Conservation (phyloP, 2,113 vertebrate genomes). For the Physeter macrocephalus region DNA sequence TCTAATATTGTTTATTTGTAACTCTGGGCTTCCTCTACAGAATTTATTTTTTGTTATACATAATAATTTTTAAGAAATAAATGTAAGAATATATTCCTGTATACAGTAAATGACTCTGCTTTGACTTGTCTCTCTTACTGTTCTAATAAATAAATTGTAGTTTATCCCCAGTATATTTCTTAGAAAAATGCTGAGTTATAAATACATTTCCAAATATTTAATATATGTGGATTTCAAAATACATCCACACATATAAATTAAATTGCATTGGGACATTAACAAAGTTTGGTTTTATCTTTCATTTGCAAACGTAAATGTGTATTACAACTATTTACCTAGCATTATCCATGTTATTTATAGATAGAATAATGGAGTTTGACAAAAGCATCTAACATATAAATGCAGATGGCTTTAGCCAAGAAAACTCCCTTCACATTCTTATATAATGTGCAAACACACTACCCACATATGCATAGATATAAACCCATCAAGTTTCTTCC, state of each 20-base stretch:
- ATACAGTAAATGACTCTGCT: neutral
- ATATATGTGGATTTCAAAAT: neutral
- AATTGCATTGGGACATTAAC: neutral
- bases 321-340: neutral
- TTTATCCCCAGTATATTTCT: neutral
- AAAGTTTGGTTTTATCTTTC: neutral
- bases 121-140: neutral
- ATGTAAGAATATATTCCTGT: neutral
- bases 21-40: neutral
- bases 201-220: neutral
- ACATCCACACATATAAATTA: neutral
- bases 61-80: neutral
- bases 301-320: neutral
- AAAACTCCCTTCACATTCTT: neutral
- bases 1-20: neutral
- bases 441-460: neutral
- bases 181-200: neutral
- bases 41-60: neutral
- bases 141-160: neutral
- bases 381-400: neutral
- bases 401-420: neutral
- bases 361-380: neutral
- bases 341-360: neutral
- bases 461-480: neutral
- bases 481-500: neutral